Evolutionary conservation across 2,113 vertebrate genomes (phyloP).

Genomic region (Pelodiscus sinensis): DNA sequence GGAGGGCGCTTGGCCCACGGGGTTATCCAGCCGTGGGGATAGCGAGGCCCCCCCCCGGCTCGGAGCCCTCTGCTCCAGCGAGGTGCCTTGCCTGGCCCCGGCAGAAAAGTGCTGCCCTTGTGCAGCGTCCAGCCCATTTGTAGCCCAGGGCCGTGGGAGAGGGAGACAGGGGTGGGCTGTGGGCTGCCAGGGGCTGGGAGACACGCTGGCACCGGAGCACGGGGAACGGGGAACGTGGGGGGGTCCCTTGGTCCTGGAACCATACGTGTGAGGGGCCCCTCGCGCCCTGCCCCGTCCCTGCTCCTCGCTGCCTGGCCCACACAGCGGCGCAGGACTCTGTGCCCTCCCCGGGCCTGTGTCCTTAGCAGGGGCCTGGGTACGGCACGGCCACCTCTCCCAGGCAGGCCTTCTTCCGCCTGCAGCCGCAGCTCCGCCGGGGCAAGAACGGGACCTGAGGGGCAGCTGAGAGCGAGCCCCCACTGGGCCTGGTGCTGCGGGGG

Average conservation of each 20-base stretch:
- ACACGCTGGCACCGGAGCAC: no score
- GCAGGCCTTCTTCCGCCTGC: not conserved
- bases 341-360: no score
- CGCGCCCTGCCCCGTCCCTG: no score
- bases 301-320: no score
- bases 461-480: not conserved
- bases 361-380: not conserved
- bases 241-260: not conserved
- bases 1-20: not conserved
- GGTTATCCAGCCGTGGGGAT: not conserved
- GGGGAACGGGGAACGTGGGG: no score
- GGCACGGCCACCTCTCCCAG: not conserved
- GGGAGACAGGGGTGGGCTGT: no score
- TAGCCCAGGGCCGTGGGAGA: not conserved
- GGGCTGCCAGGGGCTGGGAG: no score
- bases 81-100: not conserved
- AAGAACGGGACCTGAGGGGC: no score
- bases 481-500: not conserved
- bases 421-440: not conserved
- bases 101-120: not conserved
- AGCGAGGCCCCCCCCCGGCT: not conserved
- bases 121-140: not conserved
- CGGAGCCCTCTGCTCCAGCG: not conserved
- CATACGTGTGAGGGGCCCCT: no score
- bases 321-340: no score